These are phyloP conservation scores for Astyanax mexicanus DNA, from an alignment of 2,797 vertebrate genomes.

Conservation along the genomic window DNA sequence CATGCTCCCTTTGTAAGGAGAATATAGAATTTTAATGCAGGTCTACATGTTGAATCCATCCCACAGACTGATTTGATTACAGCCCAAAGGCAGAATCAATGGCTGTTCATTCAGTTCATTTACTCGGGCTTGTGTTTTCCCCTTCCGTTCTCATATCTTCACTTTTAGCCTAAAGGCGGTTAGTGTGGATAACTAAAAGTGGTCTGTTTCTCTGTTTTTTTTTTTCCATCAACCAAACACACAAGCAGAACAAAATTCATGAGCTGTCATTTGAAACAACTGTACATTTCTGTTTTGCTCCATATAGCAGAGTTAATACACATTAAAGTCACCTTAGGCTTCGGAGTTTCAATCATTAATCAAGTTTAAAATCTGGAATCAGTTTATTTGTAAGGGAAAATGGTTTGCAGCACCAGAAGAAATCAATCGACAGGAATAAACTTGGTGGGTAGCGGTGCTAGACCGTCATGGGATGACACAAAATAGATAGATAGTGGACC, in stretches of 20 bases:
- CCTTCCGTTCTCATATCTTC: neutral
- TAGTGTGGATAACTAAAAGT: constrained; percentile 50
- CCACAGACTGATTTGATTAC: constrained; percentile 13
- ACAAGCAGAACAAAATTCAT: constrained; percentile 30
- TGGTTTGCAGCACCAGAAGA: too few species aligned
- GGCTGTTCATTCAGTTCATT: constrained; percentile 17
- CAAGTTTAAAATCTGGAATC: neutral
- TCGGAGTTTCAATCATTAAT: constrained; percentile 1
- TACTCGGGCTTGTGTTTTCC: constrained; percentile 20
- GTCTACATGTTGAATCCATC: constrained; percentile 18
- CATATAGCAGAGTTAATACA: neutral
- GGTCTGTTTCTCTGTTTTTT: constrained; percentile 27
- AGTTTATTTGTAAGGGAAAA: neutral
- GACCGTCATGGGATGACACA: too few species aligned
- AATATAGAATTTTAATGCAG: constrained; percentile 36
- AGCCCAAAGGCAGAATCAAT: constrained; percentile 35
- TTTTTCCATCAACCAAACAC: constrained; percentile 19
- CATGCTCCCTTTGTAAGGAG: neutral
- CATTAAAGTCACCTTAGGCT: neutral
- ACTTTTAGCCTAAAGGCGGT: constrained; percentile 24
- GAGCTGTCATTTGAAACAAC: constrained; percentile 26
- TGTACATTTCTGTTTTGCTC: neutral
- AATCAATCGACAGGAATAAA: too few species aligned
- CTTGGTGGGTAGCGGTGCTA: too few species aligned
- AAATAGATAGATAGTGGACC: too few species aligned